Percentiles rank a stretch among this genome's conserved stretches.
Evolutionary conservation across 1,140 invertebrate genomes (phyloP).

Genomic region (Chrysomallon squamiferum): DNA sequence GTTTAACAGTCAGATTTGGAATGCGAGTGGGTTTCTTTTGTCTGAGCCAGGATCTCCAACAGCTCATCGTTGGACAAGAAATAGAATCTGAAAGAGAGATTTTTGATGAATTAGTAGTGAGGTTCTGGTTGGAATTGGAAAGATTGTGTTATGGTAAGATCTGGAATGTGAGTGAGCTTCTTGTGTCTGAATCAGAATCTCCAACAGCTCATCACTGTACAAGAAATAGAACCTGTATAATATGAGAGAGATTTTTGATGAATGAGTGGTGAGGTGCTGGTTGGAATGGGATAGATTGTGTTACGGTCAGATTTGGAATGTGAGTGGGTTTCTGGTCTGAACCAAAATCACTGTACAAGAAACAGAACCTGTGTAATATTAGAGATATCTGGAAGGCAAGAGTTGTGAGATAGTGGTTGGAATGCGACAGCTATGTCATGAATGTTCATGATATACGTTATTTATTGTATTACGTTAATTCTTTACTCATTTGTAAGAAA

Average conservation of each 20-base stretch:
- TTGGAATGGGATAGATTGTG: too few relatives aligned
- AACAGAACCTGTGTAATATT: conserved; percentile 64
- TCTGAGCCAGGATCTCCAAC: conserved; percentile 68
- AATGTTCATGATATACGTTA: too few relatives aligned
- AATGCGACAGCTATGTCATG: too few relatives aligned
- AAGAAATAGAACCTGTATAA: conserved; percentile 64
- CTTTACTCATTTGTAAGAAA: too few relatives aligned
- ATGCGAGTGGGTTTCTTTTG: conserved; percentile 83
- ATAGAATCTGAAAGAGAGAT: conserved; percentile 55
- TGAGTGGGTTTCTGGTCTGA: conserved; percentile 81
- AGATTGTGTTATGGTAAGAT: too few relatives aligned
- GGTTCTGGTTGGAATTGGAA: too few relatives aligned
- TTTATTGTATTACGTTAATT: too few relatives aligned
- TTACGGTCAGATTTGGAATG: too few relatives aligned
- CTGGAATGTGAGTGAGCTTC: conserved; percentile 87
- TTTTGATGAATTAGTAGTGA: not conserved
- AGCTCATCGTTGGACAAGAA: conserved; percentile 66
- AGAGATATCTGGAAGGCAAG: not conserved
- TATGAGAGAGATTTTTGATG: not conserved
- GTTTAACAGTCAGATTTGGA: too few relatives aligned
- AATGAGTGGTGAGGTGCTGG: not conserved
- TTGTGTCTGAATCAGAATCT: conserved; percentile 71
- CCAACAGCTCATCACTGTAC: conserved; percentile 64
- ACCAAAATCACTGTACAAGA: conserved; percentile 65
- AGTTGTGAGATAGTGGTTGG: not conserved